A percentile compares a stretch with the other conserved stretches of the same genome.
phyloP scores from a whole-genome alignment of 2,888 invertebrate genomes.

The Osmoderma eremita region DNA sequence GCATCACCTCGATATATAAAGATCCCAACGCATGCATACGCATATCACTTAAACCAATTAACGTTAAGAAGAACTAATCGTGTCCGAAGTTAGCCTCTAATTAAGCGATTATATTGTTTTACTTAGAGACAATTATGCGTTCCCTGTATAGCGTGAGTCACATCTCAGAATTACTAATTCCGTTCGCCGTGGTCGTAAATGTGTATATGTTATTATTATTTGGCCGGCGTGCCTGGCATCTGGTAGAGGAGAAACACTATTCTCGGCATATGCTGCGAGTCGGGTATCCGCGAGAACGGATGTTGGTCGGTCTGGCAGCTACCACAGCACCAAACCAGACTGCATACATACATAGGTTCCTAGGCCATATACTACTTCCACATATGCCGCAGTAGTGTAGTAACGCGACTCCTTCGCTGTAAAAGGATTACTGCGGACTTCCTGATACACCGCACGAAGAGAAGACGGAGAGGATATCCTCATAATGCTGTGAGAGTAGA shows the following conservation, averaged over 20 bases:
- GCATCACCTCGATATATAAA: too few relatives aligned
- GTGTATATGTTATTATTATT: conserved; percentile 11
- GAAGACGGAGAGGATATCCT: conserved; percentile 2
- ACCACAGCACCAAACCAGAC: not conserved
- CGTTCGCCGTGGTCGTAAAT: not conserved
- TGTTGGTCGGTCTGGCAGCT: conserved; percentile 17
- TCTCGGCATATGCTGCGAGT: conserved; percentile 28
- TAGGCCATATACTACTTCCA: too few relatives aligned
- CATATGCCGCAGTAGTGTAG: conserved; percentile 1
- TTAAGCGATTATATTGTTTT: not conserved
- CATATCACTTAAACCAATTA: not conserved
- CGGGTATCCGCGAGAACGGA: conserved; percentile 27
- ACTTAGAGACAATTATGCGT: not conserved
- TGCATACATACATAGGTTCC: too few relatives aligned
- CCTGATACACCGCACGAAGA: conserved; percentile 3
- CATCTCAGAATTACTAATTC: conserved; percentile 6
- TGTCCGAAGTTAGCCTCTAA: not conserved
- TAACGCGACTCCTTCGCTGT: conserved; percentile 12
- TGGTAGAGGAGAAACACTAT: conserved; percentile 26
- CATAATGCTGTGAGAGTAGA: not conserved
- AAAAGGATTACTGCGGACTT: conserved; percentile 25
- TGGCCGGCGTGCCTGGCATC: conserved; percentile 17
- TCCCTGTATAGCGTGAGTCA: conserved; percentile 8
- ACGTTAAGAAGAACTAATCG: too few relatives aligned
- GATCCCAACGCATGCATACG: not conserved